phyloP scores from a whole-genome alignment of 2,113 vertebrate genomes.

The Eidolon helvum region DNA sequence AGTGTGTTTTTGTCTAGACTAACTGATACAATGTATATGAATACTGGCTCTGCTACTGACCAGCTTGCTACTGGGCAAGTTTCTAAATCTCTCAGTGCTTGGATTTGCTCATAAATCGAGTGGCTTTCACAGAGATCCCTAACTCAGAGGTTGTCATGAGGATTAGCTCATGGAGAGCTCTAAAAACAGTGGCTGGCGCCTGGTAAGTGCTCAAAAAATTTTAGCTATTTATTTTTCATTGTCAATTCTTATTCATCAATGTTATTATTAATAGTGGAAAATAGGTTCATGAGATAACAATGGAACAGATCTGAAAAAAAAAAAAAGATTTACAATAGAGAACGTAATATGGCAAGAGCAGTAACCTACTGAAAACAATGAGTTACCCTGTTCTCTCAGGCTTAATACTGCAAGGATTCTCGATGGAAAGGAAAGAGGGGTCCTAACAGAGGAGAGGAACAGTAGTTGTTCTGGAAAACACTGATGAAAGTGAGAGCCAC shows the following conservation, averaged over 20 bases:
- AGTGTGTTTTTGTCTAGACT: not conserved
- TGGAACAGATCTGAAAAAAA: not conserved
- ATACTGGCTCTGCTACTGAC: not conserved
- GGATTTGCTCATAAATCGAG: not conserved
- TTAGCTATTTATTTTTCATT: not conserved
- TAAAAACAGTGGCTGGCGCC: not conserved
- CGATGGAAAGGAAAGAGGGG: not conserved
- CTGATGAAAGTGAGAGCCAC: not conserved
- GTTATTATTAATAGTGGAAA: not conserved
- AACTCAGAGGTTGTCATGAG: not conserved
- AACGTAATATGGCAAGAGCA: not conserved
- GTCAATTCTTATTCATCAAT: not conserved
- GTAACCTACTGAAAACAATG: not conserved
- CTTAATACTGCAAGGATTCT: not conserved
- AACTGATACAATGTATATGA: not conserved
- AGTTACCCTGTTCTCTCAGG: rapidly evolving
- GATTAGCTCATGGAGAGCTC: not conserved
- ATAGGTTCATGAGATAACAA: not conserved
- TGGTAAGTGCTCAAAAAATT: not conserved
- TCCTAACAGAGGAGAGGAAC: not conserved
- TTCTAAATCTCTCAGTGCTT: not conserved
- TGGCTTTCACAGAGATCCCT: not conserved
- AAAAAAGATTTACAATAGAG: not conserved
- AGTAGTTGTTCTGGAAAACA: not conserved
- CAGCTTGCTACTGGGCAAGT: not conserved